phyloP scores from a whole-genome alignment of 2,888 invertebrate genomes.

The Noctua janthina region DNA sequence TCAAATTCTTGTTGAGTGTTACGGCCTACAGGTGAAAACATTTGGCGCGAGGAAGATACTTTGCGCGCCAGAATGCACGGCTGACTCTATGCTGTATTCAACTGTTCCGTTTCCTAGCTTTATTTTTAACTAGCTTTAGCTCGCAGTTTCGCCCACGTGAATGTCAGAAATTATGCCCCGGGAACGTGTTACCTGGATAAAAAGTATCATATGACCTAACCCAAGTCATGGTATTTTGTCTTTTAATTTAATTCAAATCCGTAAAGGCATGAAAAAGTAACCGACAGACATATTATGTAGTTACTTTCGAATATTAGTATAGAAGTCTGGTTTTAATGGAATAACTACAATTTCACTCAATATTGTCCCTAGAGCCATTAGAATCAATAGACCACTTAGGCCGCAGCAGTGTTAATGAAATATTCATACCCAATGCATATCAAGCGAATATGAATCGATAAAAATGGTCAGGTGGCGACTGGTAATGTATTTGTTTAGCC shows the following conservation, averaged over 20 bases:
- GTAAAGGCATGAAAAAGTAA: not conserved
- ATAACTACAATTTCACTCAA: not conserved
- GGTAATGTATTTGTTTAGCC: constrained; percentile 12
- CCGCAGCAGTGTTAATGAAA: not conserved
- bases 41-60: constrained; percentile 39
- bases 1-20: not conserved
- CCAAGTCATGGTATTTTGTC: not conserved
- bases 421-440: constrained; percentile 9
- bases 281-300: not conserved
- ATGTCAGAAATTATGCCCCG: not conserved
- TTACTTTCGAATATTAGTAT: not conserved
- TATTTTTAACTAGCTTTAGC: not conserved
- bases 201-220: not conserved
- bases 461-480: not conserved
- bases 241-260: not conserved
- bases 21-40: constrained; percentile 36
- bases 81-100: constrained; percentile 11
- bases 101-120: constrained; percentile 15
- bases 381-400: not conserved
- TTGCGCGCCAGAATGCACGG: constrained; percentile 43
- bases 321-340: not conserved
- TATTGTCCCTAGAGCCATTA: not conserved
- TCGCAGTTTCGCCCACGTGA: not conserved
- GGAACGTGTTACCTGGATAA: not conserved
- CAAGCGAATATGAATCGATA: not conserved